phyloP scores from a whole-genome alignment of 1,140 invertebrate genomes.

The Himalopsyche phryganea region DNA sequence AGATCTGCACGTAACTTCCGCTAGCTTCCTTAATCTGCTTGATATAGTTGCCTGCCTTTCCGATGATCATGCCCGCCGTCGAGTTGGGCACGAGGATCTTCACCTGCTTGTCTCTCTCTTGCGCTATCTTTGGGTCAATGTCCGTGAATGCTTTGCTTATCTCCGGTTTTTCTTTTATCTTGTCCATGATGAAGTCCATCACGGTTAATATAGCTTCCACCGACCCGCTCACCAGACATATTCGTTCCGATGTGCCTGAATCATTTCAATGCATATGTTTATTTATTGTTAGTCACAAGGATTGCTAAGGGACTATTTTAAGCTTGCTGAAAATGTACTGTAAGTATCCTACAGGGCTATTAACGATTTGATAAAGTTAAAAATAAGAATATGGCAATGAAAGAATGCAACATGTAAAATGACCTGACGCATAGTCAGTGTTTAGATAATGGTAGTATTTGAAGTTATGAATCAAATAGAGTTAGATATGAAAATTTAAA shows the following conservation, averaged over 20 bases:
- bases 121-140: constrained; percentile 66
- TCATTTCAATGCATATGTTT: too few species aligned
- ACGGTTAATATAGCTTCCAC: constrained; percentile 91
- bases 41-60: constrained; percentile 95
- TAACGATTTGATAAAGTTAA: constrained; percentile 2
- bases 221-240: constrained; percentile 94
- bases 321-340: too few species aligned
- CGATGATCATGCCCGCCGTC: constrained; percentile 98
- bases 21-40: constrained; percentile 98
- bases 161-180: constrained; percentile 96
- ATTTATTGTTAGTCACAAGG: too few species aligned
- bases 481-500: too few species aligned
- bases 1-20: constrained; percentile 97
- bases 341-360: too few species aligned
- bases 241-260: constrained; percentile 92
- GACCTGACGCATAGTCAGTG: too few species aligned
- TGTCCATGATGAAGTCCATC: constrained; percentile 95
- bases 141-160: constrained; percentile 74
- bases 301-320: too few species aligned
- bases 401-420: too few species aligned
- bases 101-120: constrained; percentile 83
- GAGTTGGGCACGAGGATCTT: constrained; percentile 98
- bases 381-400: constrained; percentile 18
- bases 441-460: too few species aligned
- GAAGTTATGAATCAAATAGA: too few species aligned